Conservation (phyloP, 2,113 vertebrate species). For the Macquaria ambigua region DNA sequence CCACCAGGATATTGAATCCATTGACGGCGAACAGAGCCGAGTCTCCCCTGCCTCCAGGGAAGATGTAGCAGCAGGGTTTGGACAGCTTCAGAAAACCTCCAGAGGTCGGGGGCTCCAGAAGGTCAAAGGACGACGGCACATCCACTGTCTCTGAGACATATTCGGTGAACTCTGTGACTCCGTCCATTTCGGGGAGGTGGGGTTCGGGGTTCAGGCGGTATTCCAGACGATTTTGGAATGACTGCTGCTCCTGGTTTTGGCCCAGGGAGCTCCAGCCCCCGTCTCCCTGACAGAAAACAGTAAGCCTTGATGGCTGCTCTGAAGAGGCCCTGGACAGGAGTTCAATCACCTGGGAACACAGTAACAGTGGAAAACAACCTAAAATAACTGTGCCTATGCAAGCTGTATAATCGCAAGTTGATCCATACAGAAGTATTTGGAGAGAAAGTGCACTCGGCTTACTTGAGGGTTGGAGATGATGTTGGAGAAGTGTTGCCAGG, state of each 20-base stretch:
- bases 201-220: constrained; percentile 92
- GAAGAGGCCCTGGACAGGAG: constrained; percentile 87
- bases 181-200: constrained; percentile 93
- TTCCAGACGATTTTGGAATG: constrained; percentile 87
- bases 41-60: constrained; percentile 96
- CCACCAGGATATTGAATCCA: constrained; percentile 97
- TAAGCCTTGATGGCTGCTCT: constrained; percentile 87
- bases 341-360: constrained; percentile 87
- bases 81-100: constrained; percentile 98
- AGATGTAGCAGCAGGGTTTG: constrained; percentile 99
- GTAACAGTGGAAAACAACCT: constrained; percentile 22
- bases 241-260: constrained; percentile 85
- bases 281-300: constrained; percentile 92
- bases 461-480: constrained; percentile 91
- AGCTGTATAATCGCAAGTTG: not conserved
- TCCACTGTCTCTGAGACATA: constrained; percentile 97
- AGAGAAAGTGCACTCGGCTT: constrained; percentile 48
- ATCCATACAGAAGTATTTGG: not conserved
- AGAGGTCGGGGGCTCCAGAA: constrained; percentile 96
- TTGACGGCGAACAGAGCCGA: constrained; percentile 98
- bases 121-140: constrained; percentile 94
- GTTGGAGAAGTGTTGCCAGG: constrained; percentile 89
- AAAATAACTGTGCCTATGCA: not conserved
- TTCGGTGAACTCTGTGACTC: constrained; percentile 94
- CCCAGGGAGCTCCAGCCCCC: constrained; percentile 93